Percentiles rank a stretch among this genome's conserved stretches.
Evolutionary conservation across 2,797 vertebrate species (phyloP).

Genomic region (Buceros bicornis): DNA sequence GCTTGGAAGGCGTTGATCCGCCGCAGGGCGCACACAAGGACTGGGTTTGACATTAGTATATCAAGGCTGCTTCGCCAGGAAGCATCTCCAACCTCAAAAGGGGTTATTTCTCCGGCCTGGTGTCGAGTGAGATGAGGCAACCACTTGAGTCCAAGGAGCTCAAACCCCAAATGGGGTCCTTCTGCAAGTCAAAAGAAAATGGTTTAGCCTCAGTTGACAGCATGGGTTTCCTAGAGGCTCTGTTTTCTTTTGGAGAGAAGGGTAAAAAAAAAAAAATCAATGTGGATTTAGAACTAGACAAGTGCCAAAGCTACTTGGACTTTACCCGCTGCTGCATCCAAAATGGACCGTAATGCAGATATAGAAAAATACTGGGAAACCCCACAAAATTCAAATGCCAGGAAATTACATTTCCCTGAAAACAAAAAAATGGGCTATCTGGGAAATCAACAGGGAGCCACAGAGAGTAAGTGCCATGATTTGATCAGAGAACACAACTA

Average conservation of each 20-base stretch:
- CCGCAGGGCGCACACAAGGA: conserved; percentile 74
- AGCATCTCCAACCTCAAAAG: conserved; percentile 80
- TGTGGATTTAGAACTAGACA: background rate
- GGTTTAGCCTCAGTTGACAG: background rate
- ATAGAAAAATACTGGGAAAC: background rate
- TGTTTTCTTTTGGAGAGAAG: background rate
- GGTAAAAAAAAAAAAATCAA: background rate
- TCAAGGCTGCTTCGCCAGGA: conserved; percentile 68
- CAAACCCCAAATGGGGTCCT: conserved; percentile 44
- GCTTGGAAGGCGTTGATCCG: conserved; percentile 54
- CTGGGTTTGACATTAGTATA: conserved; percentile 67
- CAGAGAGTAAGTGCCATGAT: background rate
- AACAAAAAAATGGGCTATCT: background rate
- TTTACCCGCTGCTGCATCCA: background rate
- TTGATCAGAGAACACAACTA: conserved; percentile 22
- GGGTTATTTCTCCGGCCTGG: conserved; percentile 81
- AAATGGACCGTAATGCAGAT: background rate
- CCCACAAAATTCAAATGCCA: background rate
- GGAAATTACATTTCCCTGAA: background rate
- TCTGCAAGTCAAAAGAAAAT: conserved; percentile 39
- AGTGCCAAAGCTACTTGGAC: background rate
- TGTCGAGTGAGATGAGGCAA: conserved; percentile 70
- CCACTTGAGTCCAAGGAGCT: conserved; percentile 82
- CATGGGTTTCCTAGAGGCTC: background rate
- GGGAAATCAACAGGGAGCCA: conserved; percentile 23